Evolutionary conservation across 2,113 vertebrate genomes (phyloP), one percentile per base, ranked within the genome.

Genomic region (Cheilinus undulatus): DNA sequence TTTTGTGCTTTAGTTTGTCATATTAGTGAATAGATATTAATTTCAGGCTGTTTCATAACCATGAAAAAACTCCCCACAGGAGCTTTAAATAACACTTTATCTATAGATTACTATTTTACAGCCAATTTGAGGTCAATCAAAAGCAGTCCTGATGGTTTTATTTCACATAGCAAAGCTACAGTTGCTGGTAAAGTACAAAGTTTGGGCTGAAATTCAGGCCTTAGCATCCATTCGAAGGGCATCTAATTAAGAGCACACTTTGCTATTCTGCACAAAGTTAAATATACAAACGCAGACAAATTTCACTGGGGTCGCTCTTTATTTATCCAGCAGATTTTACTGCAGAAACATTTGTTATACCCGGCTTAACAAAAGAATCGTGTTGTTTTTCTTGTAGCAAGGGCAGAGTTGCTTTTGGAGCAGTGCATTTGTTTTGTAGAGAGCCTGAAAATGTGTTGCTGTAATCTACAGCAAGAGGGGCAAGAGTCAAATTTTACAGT

Each of bases 281-380:
- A 75, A 74, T 76, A 63, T 51, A 79, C 73, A 83, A 83, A 87
- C 78, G 69, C 73, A 32, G 75, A 76, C 65, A 73, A 64, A 87
- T 86, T 88, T 70, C 50, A 70, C 80, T 79, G 69, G 45, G 62
- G 59, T 84, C 79, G 76, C 75, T 76, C 80, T 88, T 87, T 86
- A 85, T 88, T 83, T 70, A 86, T 85, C 71, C 78, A 76, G 89
- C 83, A 77, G 36, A 80, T 86, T 82, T 85, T 45, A 77, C 78
- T 36, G 73, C 76, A 69, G 69, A 88, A 86, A 84, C 85, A 90
- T 88, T 92, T 82, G 85, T 89, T 89, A 83, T 77, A 53, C 20
- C 20, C 61, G 40, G 60, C 68, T 81, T 83, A 86, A 91, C 85
- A 80, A 88, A 86, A 76, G 64, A 46, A 64, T 71, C 51, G 54